These are phyloP conservation scores for Megalurothrips usitatus DNA, from an alignment of 2,888 invertebrate species.

Conservation along the genomic window DNA sequence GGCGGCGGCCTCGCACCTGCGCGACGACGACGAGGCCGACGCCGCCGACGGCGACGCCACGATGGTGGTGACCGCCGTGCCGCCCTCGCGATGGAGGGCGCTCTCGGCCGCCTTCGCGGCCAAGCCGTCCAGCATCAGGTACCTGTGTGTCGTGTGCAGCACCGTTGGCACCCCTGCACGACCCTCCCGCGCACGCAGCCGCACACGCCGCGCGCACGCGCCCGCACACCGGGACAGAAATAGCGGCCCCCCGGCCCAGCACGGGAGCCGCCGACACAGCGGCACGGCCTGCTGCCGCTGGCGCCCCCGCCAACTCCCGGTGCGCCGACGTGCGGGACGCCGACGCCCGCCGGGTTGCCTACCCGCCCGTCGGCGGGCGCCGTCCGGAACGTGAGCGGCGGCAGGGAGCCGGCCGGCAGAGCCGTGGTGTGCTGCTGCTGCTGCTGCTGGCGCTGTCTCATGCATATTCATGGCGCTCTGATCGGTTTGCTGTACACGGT, in stretches of 20 bases:
- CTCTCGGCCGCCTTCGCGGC: slow-evolving; percentile 10
- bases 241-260: background rate
- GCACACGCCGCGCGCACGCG: background rate
- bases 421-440: background rate
- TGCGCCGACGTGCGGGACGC: too few species aligned
- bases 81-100: background rate
- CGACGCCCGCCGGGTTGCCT: too few species aligned
- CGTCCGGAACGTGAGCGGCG: too few species aligned
- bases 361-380: background rate
- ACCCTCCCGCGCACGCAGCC: background rate
- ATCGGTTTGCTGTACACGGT: too few species aligned
- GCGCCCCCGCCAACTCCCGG: too few species aligned
- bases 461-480: too few species aligned
- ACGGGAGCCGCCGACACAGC: too few species aligned
- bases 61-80: background rate
- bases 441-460: background rate
- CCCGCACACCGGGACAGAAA: background rate
- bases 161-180: background rate
- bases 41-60: background rate
- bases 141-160: background rate
- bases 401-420: too few species aligned
- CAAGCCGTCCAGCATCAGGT: slow-evolving; percentile 8
- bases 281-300: too few species aligned
- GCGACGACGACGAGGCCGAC: background rate
- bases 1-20: background rate